A percentile compares a stretch with the other conserved stretches of the same genome.
These are phyloP conservation scores for Dipus sagitta DNA, from an alignment of 2,797 vertebrate genomes.

Conservation along the genomic window DNA sequence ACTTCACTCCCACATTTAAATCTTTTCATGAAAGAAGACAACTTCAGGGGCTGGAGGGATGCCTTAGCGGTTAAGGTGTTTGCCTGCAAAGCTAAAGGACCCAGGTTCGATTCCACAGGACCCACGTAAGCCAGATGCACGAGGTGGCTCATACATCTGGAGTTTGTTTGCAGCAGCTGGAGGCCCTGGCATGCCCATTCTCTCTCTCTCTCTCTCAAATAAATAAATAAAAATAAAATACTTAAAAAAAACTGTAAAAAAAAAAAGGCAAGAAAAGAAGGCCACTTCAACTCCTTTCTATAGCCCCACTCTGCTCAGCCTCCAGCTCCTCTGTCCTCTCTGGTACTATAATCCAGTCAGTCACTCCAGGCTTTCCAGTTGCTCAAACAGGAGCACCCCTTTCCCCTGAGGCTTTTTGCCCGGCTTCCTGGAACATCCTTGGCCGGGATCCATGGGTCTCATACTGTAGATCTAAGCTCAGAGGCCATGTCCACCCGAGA, in stretches of 20 bases:
- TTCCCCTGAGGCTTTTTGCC: background rate
- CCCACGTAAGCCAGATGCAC: no score
- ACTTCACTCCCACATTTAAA: background rate
- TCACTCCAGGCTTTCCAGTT: background rate
- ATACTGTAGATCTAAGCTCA: background rate
- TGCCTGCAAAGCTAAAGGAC: no score
- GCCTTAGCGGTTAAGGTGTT: no score
- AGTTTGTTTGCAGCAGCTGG: no score
- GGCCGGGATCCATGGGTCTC: background rate
- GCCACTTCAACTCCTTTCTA: background rate
- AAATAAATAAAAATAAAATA: no score
- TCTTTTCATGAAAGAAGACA: background rate
- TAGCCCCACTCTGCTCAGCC: background rate
- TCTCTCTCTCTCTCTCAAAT: no score
- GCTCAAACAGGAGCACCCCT: background rate
- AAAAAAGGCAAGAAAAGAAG: no score
- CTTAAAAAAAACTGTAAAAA: no score
- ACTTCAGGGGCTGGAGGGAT: no score
- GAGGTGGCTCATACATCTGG: no score
- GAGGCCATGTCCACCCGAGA: background rate
- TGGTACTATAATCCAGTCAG: fast-evolving
- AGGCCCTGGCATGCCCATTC: no score
- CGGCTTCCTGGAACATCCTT: background rate
- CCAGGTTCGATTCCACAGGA: no score
- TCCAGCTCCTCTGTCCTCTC: background rate